phyloP scores from a whole-genome alignment of 2,888 invertebrate genomes.

The Trilocha varians region DNA sequence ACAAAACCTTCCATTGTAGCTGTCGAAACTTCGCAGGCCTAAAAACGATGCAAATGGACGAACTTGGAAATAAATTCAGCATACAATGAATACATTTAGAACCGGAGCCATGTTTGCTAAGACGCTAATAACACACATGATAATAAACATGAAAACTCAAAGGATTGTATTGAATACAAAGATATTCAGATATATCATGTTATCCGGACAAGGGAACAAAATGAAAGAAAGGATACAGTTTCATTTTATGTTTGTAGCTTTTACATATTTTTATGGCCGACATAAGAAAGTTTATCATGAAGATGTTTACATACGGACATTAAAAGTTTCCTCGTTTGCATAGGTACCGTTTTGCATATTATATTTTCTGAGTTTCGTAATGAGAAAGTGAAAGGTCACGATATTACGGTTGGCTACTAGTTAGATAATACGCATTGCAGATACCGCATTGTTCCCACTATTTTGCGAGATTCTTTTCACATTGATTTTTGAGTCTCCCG shows the following conservation, averaged over 20 bases:
- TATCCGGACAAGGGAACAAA: constrained; percentile 27
- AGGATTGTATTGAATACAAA: constrained; percentile 41
- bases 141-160: constrained; percentile 31
- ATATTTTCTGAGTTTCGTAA: neutral
- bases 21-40: constrained; percentile 9
- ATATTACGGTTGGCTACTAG: neutral
- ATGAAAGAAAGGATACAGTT: constrained; percentile 28
- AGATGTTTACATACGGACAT: constrained; percentile 2
- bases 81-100: constrained; percentile 6
- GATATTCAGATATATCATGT: too few relatives aligned
- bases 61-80: constrained; percentile 13
- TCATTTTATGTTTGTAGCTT: constrained; percentile 38
- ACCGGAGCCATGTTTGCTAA: constrained; percentile 19
- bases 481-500: too few relatives aligned
- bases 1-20: constrained; percentile 1
- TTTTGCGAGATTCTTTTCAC: constrained; percentile 3
- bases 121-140: constrained; percentile 32
- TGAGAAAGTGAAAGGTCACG: neutral
- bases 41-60: constrained; percentile 5
- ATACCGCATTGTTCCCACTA: constrained; percentile 15
- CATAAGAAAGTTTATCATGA: constrained; percentile 4
- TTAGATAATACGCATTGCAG: constrained; percentile 35
- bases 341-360: neutral
- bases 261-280: constrained; percentile 29
- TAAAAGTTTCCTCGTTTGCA: constrained; percentile 5